A percentile compares a stretch with the other conserved stretches of the same genome.
These are phyloP conservation scores for Potorous gilbertii DNA, from an alignment of 2,797 vertebrate genomes.

Conservation along the genomic window DNA sequence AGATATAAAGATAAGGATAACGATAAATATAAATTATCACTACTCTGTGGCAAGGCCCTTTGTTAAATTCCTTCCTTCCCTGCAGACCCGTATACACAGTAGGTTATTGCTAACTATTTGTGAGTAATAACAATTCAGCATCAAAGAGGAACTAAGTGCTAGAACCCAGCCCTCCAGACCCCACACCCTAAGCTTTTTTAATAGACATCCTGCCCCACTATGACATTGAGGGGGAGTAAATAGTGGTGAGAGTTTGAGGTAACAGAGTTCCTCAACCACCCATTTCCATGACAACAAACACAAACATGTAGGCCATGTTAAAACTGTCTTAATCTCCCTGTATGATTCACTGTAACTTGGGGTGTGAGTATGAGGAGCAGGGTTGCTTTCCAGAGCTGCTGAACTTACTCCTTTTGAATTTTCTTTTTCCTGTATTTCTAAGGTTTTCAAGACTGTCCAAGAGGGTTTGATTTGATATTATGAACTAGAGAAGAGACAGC, in stretches of 20 bases:
- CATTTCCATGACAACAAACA: constrained; percentile 19
- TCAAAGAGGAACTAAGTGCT: not conserved
- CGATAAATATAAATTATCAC: not conserved
- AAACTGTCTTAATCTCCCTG: not conserved
- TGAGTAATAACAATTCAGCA: not conserved
- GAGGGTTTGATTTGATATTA: not conserved
- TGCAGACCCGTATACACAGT: not conserved
- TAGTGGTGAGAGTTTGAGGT: not conserved
- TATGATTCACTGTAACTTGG: constrained; percentile 37
- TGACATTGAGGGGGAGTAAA: not conserved
- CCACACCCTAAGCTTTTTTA: not conserved
- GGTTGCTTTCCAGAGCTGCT: constrained; percentile 28
- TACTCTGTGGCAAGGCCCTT: not conserved
- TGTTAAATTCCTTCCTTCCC: not conserved
- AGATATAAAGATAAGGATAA: not conserved
- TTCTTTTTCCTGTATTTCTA: constrained; percentile 24
- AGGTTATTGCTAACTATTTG: not conserved
- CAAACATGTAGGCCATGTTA: not conserved
- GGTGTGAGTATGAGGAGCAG: not conserved
- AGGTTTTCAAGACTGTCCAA: constrained; percentile 3
- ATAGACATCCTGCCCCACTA: not conserved
- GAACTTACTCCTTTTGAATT: constrained; percentile 31
- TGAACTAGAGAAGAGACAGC: not conserved
- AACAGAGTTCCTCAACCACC: not conserved
- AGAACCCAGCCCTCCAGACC: not conserved